phyloP scores from a whole-genome alignment of 2,797 vertebrate genomes.

The Cetoscarus ocellatus region DNA sequence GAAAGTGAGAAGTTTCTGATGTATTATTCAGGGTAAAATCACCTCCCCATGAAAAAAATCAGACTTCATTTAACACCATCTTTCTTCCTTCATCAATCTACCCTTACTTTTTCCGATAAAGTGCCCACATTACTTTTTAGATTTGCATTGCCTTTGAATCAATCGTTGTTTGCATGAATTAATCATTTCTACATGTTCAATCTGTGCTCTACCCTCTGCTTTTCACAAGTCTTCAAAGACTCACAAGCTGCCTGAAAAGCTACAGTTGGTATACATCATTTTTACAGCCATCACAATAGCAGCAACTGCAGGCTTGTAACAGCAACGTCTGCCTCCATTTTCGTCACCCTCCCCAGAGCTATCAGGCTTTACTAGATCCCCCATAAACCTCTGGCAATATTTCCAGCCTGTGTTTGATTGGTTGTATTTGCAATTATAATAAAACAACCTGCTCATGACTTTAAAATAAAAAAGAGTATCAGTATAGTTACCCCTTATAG shows the following conservation, averaged over 20 bases:
- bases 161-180: no score
- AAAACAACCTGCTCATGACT: conserved; percentile 27
- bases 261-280: conserved; percentile 59
- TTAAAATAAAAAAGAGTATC: conserved; percentile 40
- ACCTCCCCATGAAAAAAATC: no score
- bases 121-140: no score
- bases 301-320: conserved; percentile 57
- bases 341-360: conserved; percentile 44
- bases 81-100: no score
- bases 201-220: conserved; percentile 24
- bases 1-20: no score
- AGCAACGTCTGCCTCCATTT: conserved; percentile 44
- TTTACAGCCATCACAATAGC: conserved; percentile 59
- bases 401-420: conserved; percentile 48
- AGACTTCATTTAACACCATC: no score
- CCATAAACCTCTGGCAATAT: conserved; percentile 54
- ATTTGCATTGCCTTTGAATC: no score
- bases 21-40: no score
- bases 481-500: conserved; percentile 16
- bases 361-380: conserved; percentile 51
- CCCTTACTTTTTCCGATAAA: no score
- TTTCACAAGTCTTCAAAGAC: conserved; percentile 49
- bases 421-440: conserved; percentile 43
- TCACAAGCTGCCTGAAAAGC: conserved; percentile 54
- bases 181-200: conserved; percentile 5